These are phyloP conservation scores for Lampropteryx suffumata DNA, from an alignment of 2,888 invertebrate species.

Conservation along the genomic window DNA sequence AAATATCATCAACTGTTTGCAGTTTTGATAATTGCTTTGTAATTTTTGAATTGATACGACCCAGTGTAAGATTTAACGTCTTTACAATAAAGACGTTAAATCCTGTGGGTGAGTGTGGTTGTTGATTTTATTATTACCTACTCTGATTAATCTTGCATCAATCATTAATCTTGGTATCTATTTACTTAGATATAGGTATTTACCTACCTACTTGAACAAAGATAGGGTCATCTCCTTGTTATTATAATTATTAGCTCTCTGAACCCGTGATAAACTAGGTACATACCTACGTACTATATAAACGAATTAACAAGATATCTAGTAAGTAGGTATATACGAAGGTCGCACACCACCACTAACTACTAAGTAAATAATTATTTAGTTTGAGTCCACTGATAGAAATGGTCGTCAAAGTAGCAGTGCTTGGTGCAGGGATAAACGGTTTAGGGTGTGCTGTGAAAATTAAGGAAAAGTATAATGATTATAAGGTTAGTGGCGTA, in stretches of 20 bases:
- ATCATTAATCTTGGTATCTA: too few species aligned
- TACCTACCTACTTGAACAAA: neutral
- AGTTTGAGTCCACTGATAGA: neutral
- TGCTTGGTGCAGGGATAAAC: slow-evolving; percentile 90
- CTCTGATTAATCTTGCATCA: too few species aligned
- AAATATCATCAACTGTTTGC: too few species aligned
- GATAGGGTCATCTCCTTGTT: neutral
- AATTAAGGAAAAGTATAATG: slow-evolving; percentile 83
- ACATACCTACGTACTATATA: neutral
- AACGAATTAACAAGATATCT: too few species aligned
- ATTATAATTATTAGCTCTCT: neutral
- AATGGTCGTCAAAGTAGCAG: slow-evolving; percentile 75
- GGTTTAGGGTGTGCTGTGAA: slow-evolving; percentile 87
- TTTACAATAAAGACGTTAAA: too few species aligned
- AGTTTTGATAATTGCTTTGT: too few species aligned
- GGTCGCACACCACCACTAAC: too few species aligned
- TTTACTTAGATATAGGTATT: neutral
- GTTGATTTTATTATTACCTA: too few species aligned
- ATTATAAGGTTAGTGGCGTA: slow-evolving; percentile 55
- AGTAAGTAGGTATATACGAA: too few species aligned
- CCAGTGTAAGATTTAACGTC: too few species aligned
- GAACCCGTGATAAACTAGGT: slow-evolving; percentile 9
- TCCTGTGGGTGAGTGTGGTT: too few species aligned
- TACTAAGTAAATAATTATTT: neutral
- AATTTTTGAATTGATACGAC: too few species aligned